Evolutionary conservation across 2,888 invertebrate genomes (phyloP).

Genomic region (Opisthograptis luteolata): DNA sequence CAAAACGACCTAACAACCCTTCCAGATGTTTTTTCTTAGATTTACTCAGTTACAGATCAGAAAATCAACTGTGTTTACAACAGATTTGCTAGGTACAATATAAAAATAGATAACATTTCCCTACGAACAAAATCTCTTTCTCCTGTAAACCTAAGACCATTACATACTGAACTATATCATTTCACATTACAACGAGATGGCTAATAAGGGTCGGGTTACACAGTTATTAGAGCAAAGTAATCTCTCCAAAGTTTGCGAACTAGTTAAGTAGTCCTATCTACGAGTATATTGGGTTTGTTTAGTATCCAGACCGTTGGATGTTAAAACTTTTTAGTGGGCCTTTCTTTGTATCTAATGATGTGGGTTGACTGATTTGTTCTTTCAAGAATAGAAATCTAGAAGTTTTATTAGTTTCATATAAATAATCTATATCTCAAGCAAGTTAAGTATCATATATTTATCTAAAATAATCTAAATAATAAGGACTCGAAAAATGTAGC

Average conservation of each 20-base stretch:
- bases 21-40: too few relatives aligned
- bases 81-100: too few relatives aligned
- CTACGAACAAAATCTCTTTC: neutral
- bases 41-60: too few relatives aligned
- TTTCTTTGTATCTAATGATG: conserved; percentile 13
- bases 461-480: too few relatives aligned
- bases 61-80: too few relatives aligned
- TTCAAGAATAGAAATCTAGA: too few relatives aligned
- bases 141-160: neutral
- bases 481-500: too few relatives aligned
- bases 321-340: conserved; percentile 7
- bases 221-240: conserved; percentile 26
- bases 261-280: conserved; percentile 37
- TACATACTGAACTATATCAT: conserved; percentile 4
- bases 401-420: too few relatives aligned
- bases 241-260: conserved; percentile 32
- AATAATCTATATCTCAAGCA: too few relatives aligned
- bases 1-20: too few relatives aligned
- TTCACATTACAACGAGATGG: conserved; percentile 10
- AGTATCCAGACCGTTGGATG: conserved; percentile 12
- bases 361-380: neutral
- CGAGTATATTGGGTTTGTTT: conserved; percentile 37
- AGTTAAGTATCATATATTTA: too few relatives aligned
- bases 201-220: conserved; percentile 21
- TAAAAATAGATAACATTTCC: too few relatives aligned